These are phyloP conservation scores for Vombatus ursinus DNA, from an alignment of 2,113 vertebrate genomes.

Conservation along the genomic window DNA sequence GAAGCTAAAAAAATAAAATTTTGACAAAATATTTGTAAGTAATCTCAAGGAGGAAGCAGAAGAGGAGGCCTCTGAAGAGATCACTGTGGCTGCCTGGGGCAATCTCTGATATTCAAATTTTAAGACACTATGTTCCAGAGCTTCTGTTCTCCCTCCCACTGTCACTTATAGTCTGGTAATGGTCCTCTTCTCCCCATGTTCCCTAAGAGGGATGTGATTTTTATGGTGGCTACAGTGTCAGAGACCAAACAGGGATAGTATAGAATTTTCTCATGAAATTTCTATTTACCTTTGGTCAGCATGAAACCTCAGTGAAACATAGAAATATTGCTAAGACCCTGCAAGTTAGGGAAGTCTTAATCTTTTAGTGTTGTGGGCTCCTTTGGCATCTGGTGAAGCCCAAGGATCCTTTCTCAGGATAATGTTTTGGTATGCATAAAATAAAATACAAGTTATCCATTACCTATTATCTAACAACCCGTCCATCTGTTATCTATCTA, in stretches of 20 bases:
- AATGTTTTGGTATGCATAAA: too few relatives aligned
- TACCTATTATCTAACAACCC: too few relatives aligned
- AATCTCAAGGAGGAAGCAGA: neutral
- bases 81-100: neutral
- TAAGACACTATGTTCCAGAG: neutral
- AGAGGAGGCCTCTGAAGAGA: neutral
- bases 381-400: too few relatives aligned
- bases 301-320: neutral
- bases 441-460: too few relatives aligned
- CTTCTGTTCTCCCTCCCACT: neutral
- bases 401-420: too few relatives aligned
- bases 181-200: neutral
- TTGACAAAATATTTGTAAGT: neutral
- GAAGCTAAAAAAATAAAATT: neutral
- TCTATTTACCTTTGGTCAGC: neutral
- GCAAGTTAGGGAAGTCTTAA: too few relatives aligned
- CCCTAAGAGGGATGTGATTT: neutral
- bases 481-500: too few relatives aligned
- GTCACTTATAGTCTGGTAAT: neutral
- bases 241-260: neutral
- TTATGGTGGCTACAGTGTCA: neutral
- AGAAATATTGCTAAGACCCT: neutral
- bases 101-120: neutral
- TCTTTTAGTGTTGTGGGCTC: too few relatives aligned
- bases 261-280: neutral